Base-by-base conservation (phyloP, 2,797 vertebrate species). In the Poecilia wingei region DNA sequence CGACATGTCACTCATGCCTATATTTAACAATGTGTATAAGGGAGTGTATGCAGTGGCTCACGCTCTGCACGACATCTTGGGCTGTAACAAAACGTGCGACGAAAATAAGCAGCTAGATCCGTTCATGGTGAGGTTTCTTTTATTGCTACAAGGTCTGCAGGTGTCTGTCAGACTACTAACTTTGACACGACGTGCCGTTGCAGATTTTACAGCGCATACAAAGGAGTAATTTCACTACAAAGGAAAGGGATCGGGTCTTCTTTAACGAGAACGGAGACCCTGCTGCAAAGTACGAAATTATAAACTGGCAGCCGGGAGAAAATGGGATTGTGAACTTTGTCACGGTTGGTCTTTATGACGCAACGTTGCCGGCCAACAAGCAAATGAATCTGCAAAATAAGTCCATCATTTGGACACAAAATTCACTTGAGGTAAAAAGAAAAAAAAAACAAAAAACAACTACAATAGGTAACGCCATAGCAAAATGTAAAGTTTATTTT, bases 201-300 rank as follows among this genome's bases (percentile, higher is more conserved):
- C 43, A 74, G 72, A 43, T 74, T 43, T 43, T 74, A 57, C 72
- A 74, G 53, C 36, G 43, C 13, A 74, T 74, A 28, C 33, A 57
- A 43, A 57, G 55, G 10, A 41, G 53, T 43, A 41, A 57, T 55
- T 74, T 74, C 13, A 74, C 55, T 28, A 74, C 72, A 43, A 74
- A 74, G 3, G 72, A 74, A 43, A 53, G 72, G 8, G 53, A 74
- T 51, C 31, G 36, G 31, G 72, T 95, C 66, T 93, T 91, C 76
- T 95, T 96, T 55, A 86, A 95, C 84, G 80, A 91, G 43, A 91
- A 94, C 31, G 95, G 94, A 79, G 95, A 95, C 18, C 91, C 92
- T 71, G 61, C 91, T 0, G 94, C 95, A 36, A 73, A 53, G 47
- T 73, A 73, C 39, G 72, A 73, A 47, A 73, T 73, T 13, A 73